phyloP scores from a whole-genome alignment of 2,888 invertebrate genomes.

The Penaeus monodon region DNA sequence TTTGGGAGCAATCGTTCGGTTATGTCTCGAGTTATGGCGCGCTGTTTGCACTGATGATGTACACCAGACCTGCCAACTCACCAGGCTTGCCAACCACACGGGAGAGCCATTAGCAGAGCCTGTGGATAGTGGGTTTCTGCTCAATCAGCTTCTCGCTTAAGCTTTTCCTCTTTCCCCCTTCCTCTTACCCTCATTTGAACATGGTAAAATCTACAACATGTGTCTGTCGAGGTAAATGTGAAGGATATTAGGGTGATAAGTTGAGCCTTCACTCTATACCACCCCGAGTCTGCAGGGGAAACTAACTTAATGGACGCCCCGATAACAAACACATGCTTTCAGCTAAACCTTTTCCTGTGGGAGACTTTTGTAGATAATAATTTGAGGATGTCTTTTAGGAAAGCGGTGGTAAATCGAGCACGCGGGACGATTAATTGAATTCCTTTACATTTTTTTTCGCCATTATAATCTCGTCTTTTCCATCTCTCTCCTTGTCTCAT shows the following conservation, averaged over 20 bases:
- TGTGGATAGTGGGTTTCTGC: background rate
- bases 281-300: slow-evolving; percentile 12
- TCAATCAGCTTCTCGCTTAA: background rate
- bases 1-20: slow-evolving; percentile 37
- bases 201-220: no score
- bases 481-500: no score
- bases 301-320: slow-evolving; percentile 24
- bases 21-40: slow-evolving; percentile 26
- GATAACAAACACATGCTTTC: slow-evolving; percentile 18
- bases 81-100: background rate
- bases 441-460: no score
- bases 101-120: background rate
- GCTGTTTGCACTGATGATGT: slow-evolving; percentile 33
- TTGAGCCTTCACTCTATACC: background rate
- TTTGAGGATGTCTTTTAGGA: no score
- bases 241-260: background rate
- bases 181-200: no score
- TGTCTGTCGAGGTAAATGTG: background rate
- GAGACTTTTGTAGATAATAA: no score
- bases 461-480: no score
- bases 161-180: no score
- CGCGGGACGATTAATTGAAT: no score
- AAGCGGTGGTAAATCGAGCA: no score
- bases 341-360: no score
- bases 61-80: background rate